Conservation (phyloP, 2,888 invertebrate genomes). For the Rhodophaea formosa region DNA sequence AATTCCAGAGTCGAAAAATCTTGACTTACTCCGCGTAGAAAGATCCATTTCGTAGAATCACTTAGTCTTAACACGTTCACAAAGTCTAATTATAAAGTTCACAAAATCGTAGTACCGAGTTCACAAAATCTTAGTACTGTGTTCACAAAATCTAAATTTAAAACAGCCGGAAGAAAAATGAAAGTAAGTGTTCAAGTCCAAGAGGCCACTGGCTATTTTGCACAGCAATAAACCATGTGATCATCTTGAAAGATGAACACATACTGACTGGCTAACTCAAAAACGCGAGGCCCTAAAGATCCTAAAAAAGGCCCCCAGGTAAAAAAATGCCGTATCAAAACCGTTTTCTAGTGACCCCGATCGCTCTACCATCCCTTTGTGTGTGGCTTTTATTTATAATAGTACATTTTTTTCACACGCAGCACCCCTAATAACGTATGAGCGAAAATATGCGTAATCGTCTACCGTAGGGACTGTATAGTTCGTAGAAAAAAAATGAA, state of each 20-base stretch:
- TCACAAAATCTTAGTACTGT: slow-evolving; percentile 34
- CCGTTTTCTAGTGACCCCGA: slow-evolving; percentile 82
- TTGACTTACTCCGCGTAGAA: slow-evolving; percentile 78
- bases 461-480: slow-evolving; percentile 44
- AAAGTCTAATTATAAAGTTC: slow-evolving; percentile 26
- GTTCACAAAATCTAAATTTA: slow-evolving; percentile 25
- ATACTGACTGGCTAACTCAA: slow-evolving; percentile 77
- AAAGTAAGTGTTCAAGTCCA: slow-evolving; percentile 39
- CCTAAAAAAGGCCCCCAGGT: slow-evolving; percentile 74
- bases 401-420: slow-evolving; percentile 79
- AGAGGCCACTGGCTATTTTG: slow-evolving; percentile 63
- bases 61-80: slow-evolving; percentile 28
- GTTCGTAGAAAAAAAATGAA: slow-evolving; percentile 67
- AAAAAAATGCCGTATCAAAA: slow-evolving; percentile 80
- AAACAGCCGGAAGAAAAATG: background rate
- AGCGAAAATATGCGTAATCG: slow-evolving; percentile 79
- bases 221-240: slow-evolving; percentile 72
- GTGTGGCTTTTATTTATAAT: slow-evolving; percentile 77
- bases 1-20: slow-evolving; percentile 81
- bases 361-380: slow-evolving; percentile 79
- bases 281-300: slow-evolving; percentile 63
- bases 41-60: slow-evolving; percentile 64
- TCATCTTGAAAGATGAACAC: slow-evolving; percentile 80
- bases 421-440: slow-evolving; percentile 77
- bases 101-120: slow-evolving; percentile 37